phyloP scores from a whole-genome alignment of 2,888 invertebrate genomes.

The Eurois occulta region DNA sequence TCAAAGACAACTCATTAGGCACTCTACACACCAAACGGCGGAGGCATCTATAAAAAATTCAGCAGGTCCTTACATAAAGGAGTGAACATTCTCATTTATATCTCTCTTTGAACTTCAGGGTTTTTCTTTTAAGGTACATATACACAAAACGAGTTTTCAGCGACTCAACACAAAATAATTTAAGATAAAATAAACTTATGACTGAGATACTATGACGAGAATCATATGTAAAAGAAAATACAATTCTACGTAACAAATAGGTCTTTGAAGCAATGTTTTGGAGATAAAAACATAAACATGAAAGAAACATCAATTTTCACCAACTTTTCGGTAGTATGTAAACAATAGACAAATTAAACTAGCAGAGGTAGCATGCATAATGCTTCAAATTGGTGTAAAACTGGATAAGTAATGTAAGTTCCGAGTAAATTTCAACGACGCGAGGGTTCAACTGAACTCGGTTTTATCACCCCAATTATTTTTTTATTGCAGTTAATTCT shows the following conservation, averaged over 20 bases:
- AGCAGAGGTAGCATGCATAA: background rate
- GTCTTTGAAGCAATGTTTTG: background rate
- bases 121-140: conserved; percentile 77
- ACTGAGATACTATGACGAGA: conserved; percentile 15
- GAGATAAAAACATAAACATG: background rate
- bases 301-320: background rate
- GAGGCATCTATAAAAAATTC: conserved; percentile 81
- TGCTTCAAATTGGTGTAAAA: background rate
- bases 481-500: background rate
- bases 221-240: conserved; percentile 18
- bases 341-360: background rate
- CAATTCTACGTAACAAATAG: conserved; percentile 13
- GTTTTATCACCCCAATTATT: background rate
- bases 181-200: conserved; percentile 45
- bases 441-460: background rate
- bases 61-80: conserved; percentile 76
- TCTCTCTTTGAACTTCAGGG: conserved; percentile 82
- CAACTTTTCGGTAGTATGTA: background rate
- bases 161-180: conserved; percentile 46
- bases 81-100: conserved; percentile 77
- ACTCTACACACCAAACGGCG: conserved; percentile 80
- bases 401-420: background rate
- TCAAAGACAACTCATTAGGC: conserved; percentile 83
- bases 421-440: background rate
- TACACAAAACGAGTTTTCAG: conserved; percentile 69